These are phyloP conservation scores for Saturnia pavonia DNA, from an alignment of 2,888 invertebrate genomes.

Conservation along the genomic window DNA sequence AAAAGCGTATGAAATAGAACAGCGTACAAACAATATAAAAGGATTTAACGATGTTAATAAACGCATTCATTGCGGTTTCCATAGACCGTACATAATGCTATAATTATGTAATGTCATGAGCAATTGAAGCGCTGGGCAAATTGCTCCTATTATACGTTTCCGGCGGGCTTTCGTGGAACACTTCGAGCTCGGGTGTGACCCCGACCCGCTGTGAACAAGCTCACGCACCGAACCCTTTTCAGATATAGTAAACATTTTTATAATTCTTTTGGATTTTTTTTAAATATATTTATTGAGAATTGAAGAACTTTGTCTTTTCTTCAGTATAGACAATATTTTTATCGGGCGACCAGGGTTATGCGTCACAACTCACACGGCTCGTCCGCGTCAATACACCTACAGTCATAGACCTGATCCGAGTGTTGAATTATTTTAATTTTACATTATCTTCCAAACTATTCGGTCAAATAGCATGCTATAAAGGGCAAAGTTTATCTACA, in stretches of 20 bases:
- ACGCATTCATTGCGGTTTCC: neutral
- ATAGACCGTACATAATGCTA: slow-evolving; percentile 9
- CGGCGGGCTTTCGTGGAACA: slow-evolving; percentile 58
- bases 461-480: no score
- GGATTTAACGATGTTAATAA: slow-evolving; percentile 16
- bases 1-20: neutral
- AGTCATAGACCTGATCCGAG: no score
- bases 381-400: no score
- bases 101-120: slow-evolving; percentile 27
- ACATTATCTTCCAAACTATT: no score
- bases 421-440: no score
- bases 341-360: no score
- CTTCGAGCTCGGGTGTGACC: slow-evolving; percentile 28
- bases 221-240: slow-evolving; percentile 10
- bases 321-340: no score
- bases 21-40: slow-evolving; percentile 6
- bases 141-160: slow-evolving; percentile 51
- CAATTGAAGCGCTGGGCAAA: slow-evolving; percentile 48
- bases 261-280: neutral
- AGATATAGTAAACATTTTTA: neutral
- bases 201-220: slow-evolving; percentile 9
- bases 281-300: no score
- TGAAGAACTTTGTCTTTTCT: no score
- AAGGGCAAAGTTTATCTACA: no score
- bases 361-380: no score